Evolutionary conservation across 1,140 invertebrate species (phyloP).

Genomic region (Hylaeus anthracinus): DNA sequence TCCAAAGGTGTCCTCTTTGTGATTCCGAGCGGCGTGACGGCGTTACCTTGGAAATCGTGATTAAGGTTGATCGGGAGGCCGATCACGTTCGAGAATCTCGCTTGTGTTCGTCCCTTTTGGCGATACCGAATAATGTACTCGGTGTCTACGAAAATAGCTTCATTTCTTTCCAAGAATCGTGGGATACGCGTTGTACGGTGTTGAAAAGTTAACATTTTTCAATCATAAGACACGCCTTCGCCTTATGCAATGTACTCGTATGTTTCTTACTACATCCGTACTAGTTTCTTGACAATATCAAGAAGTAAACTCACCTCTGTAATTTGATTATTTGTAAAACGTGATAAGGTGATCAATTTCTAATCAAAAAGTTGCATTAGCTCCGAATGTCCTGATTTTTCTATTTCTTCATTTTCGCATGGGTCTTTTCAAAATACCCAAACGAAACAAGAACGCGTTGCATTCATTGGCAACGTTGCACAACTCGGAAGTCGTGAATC

Average conservation of each 20-base stretch:
- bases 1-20: slow-evolving; percentile 7
- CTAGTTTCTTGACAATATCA: too few species aligned
- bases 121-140: slow-evolving; percentile 15
- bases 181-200: slow-evolving; percentile 31
- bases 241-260: too few species aligned
- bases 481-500: slow-evolving; percentile 2
- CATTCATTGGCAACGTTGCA: not conserved
- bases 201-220: not conserved
- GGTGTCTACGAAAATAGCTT: slow-evolving; percentile 43
- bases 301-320: too few species aligned
- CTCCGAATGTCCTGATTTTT: too few species aligned
- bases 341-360: too few species aligned
- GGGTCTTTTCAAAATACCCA: too few species aligned
- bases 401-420: too few species aligned
- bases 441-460: too few species aligned
- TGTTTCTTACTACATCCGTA: too few species aligned
- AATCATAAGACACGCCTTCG: too few species aligned
- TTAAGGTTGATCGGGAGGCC: slow-evolving; percentile 25
- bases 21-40: slow-evolving; percentile 11
- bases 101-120: slow-evolving; percentile 28
- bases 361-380: too few species aligned
- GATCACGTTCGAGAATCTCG: slow-evolving; percentile 39
- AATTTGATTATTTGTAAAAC: too few species aligned
- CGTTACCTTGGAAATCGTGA: slow-evolving; percentile 37
- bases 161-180: slow-evolving; percentile 38